phyloP scores from a whole-genome alignment of 2,797 vertebrate species.

The Anguilla anguilla region DNA sequence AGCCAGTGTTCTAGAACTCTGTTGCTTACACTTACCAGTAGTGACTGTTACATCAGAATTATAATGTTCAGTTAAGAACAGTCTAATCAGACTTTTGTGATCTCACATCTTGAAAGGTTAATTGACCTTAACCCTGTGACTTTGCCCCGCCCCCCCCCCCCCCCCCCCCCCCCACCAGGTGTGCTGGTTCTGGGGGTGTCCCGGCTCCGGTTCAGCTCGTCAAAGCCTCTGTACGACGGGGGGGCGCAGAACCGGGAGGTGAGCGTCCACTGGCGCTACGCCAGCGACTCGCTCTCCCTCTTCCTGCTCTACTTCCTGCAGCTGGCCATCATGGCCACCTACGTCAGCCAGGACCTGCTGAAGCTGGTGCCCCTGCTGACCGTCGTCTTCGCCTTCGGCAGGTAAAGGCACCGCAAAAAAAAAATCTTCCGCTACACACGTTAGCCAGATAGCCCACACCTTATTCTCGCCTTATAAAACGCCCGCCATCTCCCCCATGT shows the following conservation, averaged over 20 bases:
- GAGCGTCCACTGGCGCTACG: slow-evolving; percentile 79
- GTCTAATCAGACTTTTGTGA: neutral
- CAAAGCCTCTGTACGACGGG: slow-evolving; percentile 74
- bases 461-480: neutral
- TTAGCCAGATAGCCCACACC: neutral
- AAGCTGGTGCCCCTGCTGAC: slow-evolving; percentile 92
- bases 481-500: too few relatives aligned
- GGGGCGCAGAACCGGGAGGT: slow-evolving; percentile 74
- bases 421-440: neutral
- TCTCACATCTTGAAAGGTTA: too few relatives aligned
- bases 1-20: neutral
- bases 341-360: slow-evolving; percentile 83
- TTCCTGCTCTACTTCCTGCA: slow-evolving; percentile 94
- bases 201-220: slow-evolving; percentile 70
- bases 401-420: slow-evolving; percentile 67
- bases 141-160: neutral
- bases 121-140: neutral
- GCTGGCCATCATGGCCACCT: slow-evolving; percentile 85
- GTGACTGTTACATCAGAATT: neutral
- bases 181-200: slow-evolving; percentile 84
- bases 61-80: neutral
- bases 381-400: slow-evolving; percentile 84
- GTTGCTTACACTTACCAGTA: neutral
- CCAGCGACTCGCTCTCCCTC: slow-evolving; percentile 84
- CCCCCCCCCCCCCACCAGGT: slow-evolving; percentile 66